Evolutionary conservation across 2,113 vertebrate genomes (phyloP), one percentile per base, ranked within the genome.

Genomic region (Oxyruncus cristatus): DNA sequence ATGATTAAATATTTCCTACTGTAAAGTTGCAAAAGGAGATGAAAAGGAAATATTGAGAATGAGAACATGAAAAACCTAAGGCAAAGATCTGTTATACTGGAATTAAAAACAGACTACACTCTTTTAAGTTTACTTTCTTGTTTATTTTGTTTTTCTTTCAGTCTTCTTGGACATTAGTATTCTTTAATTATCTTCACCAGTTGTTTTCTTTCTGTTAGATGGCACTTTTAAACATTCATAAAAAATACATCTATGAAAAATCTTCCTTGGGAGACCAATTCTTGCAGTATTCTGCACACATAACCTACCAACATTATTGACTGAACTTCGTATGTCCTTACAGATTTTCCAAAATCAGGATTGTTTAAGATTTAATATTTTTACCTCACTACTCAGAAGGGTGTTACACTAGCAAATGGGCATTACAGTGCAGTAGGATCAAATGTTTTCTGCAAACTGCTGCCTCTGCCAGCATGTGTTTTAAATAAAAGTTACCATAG

Each of bases 401-500:
- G 75, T 85, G 30, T 44, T 77, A n/a, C 63, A 92, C 42, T 66
- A 41, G 28, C 8, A 92, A 72, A 79, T 12, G 39, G 37, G 30
- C 86, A 87, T 96, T 91, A 74, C 13, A 72, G 27, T 52, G 82
- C 42, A 93, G 42, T 53, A 66, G 30, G 59, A 91, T 83, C 85
- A 95, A 49, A 95, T 80, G 89, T 75, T 94, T 97, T 88, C 63
- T 84, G 52, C 58, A 90, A 72, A 88, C 12, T 92, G 19, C 52
- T 92, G 87, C 91, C 79, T 97, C 91, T 32, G 72, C 59, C 58
- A 79, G 80, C 95, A 96, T 76, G 39, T 95, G 62, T 95, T 97
- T 97, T 91, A 85, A 97, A 97, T 96, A 82, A 93, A 87, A 96
- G 62, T 92, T 95, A 95, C 80, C 22, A 1, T 87, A 79, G 70